A percentile compares a stretch with the other conserved stretches of the same genome.
Conservation (phyloP, 1,140 invertebrate genomes). For the Saccostrea glomerata region DNA sequence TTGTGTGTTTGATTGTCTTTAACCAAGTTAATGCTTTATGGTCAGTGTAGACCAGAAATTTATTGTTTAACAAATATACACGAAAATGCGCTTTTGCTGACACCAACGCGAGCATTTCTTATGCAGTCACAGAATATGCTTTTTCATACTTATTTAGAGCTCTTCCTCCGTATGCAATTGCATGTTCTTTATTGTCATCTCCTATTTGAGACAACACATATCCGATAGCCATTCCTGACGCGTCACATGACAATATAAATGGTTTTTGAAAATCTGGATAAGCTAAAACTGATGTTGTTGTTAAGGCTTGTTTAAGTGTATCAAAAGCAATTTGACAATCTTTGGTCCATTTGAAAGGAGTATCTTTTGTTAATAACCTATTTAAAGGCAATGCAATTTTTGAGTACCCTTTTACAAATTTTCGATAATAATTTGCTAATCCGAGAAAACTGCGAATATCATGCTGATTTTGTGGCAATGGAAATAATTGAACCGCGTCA, state of each 20-base stretch:
- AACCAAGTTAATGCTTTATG: too few species aligned
- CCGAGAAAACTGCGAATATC: slow-evolving; percentile 79
- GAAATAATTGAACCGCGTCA: slow-evolving; percentile 38
- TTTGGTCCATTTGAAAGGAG: slow-evolving; percentile 49
- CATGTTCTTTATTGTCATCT: slow-evolving; percentile 69
- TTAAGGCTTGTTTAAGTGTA: slow-evolving; percentile 59
- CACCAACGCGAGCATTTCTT: too few species aligned
- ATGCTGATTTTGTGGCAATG: slow-evolving; percentile 64
- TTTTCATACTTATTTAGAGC: slow-evolving; percentile 76
- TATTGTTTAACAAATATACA: too few species aligned
- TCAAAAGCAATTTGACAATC: slow-evolving; percentile 61
- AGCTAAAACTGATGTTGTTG: slow-evolving; percentile 58
- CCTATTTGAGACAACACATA: slow-evolving; percentile 68
- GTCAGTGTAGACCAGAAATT: too few species aligned
- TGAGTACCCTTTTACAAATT: slow-evolving; percentile 74
- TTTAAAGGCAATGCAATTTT: slow-evolving; percentile 72
- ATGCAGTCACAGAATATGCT: too few species aligned
- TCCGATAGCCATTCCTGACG: slow-evolving; percentile 61
- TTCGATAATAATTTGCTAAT: slow-evolving; percentile 76
- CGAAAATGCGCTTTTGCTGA: too few species aligned
- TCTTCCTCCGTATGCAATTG: slow-evolving; percentile 79
- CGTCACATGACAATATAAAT: slow-evolving; percentile 65
- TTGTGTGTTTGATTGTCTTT: too few species aligned
- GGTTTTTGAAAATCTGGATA: slow-evolving; percentile 58
- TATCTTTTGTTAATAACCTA: slow-evolving; percentile 46